A percentile compares a stretch with the other conserved stretches of the same genome.
Conservation (phyloP, 2,113 vertebrate species). For the Dipodomys spectabilis region DNA sequence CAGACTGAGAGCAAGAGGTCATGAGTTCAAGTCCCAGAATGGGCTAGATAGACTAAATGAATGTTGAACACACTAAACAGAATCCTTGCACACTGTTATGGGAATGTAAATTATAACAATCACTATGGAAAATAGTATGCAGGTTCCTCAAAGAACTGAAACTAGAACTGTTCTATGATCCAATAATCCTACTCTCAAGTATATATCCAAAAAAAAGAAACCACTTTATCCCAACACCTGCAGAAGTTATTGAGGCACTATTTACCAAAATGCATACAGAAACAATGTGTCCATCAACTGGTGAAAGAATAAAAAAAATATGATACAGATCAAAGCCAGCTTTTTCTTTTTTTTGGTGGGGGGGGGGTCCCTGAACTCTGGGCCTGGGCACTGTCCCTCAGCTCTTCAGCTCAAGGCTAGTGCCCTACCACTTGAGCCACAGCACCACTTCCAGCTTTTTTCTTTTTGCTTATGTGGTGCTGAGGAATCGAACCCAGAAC, state of each 20-base stretch:
- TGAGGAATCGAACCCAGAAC: too few relatives aligned
- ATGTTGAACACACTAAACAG: neutral
- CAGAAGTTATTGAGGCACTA: neutral
- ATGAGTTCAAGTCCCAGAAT: too few relatives aligned
- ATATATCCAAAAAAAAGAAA: neutral
- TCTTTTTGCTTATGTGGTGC: too few relatives aligned
- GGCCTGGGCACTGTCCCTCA: too few relatives aligned
- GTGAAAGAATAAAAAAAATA: neutral
- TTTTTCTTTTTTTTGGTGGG: too few relatives aligned
- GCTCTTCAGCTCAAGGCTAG: too few relatives aligned
- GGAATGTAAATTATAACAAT: neutral
- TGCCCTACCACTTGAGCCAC: too few relatives aligned
- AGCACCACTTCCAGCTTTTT: too few relatives aligned
- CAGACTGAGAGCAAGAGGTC: too few relatives aligned
- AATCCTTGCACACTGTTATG: neutral
- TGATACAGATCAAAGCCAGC: too few relatives aligned
- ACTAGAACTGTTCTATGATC: neutral
- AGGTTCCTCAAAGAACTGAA: neutral
- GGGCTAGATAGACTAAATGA: neutral
- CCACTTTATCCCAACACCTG: neutral
- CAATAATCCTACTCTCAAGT: neutral
- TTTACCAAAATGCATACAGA: neutral
- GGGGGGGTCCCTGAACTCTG: too few relatives aligned
- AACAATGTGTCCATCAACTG: neutral
- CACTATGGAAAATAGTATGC: neutral